Conservation (phyloP, 2,797 vertebrate species). For the Centroberyx gerrardi region DNA sequence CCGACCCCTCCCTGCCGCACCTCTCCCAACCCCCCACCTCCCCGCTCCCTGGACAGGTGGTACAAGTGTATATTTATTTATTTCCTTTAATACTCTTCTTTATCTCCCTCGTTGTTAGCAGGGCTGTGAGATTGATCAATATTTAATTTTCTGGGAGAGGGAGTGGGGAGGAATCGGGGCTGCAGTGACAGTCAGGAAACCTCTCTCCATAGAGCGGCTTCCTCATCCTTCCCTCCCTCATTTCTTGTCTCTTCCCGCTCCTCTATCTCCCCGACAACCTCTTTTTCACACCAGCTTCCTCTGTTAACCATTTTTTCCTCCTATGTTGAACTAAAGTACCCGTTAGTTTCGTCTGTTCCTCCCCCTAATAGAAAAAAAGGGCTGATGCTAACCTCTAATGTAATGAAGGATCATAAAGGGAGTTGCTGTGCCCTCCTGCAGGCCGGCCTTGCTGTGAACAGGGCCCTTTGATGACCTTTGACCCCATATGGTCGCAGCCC, state of each 20-base stretch:
- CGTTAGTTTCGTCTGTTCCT: constrained; percentile 1
- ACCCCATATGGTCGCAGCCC: constrained; percentile 76
- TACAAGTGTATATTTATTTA: constrained; percentile 87
- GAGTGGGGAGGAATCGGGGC: constrained; percentile 73
- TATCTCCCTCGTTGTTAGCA: constrained; percentile 89
- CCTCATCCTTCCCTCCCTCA: constrained; percentile 55
- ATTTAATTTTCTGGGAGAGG: constrained; percentile 94
- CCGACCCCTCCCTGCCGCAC: not conserved
- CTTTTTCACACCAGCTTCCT: constrained; percentile 53
- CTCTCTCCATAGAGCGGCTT: constrained; percentile 54
- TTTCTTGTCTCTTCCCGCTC: constrained; percentile 54
- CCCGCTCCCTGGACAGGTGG: constrained; percentile 77
- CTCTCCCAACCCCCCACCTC: constrained; percentile 18
- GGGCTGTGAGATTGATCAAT: constrained; percentile 92
- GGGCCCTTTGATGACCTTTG: constrained; percentile 85
- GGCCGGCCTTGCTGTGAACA: constrained; percentile 72
- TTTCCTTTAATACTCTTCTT: constrained; percentile 87
- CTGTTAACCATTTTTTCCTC: constrained; percentile 45
- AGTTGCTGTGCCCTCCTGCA: constrained; percentile 70
- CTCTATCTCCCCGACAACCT: constrained; percentile 38
- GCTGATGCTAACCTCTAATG: constrained; percentile 65
- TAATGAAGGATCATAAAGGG: constrained; percentile 83
- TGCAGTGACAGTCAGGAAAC: constrained; percentile 77
- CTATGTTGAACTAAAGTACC: constrained; percentile 31
- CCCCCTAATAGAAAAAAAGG: constrained; percentile 10